phyloP scores from a whole-genome alignment of 2,797 vertebrate species.

The Sebastes kiyomatsui region DNA sequence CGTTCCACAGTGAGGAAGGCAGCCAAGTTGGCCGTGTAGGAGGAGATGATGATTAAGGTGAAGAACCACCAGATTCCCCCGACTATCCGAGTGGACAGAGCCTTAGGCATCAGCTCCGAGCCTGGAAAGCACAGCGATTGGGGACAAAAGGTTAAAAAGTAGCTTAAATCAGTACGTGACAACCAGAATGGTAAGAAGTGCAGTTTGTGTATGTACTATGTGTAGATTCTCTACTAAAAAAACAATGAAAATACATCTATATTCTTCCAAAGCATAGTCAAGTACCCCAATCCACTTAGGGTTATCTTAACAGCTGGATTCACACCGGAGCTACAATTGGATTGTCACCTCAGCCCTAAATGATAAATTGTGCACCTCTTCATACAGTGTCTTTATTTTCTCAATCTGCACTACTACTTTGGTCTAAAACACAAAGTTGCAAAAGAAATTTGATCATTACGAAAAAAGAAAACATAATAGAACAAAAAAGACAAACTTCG shows the following conservation, averaged over 20 bases:
- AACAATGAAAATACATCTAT: not conserved
- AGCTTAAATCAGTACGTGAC: not conserved
- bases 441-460: not conserved
- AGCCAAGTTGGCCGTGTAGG: constrained; percentile 98
- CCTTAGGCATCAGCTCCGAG: constrained; percentile 98
- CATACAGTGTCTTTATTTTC: not conserved
- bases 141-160: constrained; percentile 3
- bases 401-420: not conserved
- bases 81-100: constrained; percentile 96
- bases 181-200: not conserved
- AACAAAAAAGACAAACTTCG: not conserved
- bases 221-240: not conserved
- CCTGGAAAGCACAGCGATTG: constrained; percentile 80
- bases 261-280: not conserved
- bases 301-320: constrained; percentile 15
- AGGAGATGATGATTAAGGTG: constrained; percentile 98
- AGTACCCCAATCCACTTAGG: not conserved
- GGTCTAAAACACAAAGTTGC: not conserved
- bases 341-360: constrained; percentile 8
- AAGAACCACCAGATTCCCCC: constrained; percentile 99
- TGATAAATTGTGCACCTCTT: constrained; percentile 16
- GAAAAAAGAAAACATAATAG: not conserved
- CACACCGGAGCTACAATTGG: not conserved
- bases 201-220: not conserved
- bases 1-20: constrained; percentile 98